Evolutionary conservation across 1,140 invertebrate genomes (phyloP).

Genomic region (Goniozus legneri): DNA sequence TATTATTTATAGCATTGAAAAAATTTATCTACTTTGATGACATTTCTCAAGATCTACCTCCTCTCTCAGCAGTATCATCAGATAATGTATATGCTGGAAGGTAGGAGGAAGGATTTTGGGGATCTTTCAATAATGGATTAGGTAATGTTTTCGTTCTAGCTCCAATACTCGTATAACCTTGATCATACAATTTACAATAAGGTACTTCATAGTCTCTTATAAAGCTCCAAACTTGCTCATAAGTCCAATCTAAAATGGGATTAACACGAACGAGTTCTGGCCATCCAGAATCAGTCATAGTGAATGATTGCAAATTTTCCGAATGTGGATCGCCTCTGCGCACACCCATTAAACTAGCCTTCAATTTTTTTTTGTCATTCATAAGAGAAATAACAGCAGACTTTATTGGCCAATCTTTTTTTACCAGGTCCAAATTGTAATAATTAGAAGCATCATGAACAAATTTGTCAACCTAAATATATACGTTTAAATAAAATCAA

Average conservation of each 20-base stretch:
- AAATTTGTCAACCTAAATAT: slow-evolving; percentile 72
- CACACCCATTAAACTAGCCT: slow-evolving; percentile 86
- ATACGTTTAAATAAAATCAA: not conserved
- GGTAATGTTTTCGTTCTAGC: slow-evolving; percentile 71
- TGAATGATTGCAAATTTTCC: slow-evolving; percentile 60
- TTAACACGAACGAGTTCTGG: slow-evolving; percentile 82
- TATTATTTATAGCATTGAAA: not conserved
- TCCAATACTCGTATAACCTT: slow-evolving; percentile 87
- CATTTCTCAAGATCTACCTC: slow-evolving; percentile 58
- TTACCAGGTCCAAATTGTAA: slow-evolving; percentile 72
- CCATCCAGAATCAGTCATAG: slow-evolving; percentile 74
- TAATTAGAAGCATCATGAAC: slow-evolving; percentile 66
- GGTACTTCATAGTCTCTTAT: slow-evolving; percentile 72
- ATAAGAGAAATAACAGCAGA: slow-evolving; percentile 63
- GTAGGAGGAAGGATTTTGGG: slow-evolving; percentile 58
- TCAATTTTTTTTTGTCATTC: slow-evolving; percentile 63
- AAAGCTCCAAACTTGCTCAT: slow-evolving; percentile 87
- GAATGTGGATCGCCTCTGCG: slow-evolving; percentile 80
- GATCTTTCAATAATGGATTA: slow-evolving; percentile 68
- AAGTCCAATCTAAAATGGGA: slow-evolving; percentile 87
- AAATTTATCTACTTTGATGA: slow-evolving; percentile 1
- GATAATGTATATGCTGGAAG: slow-evolving; percentile 76
- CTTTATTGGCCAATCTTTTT: slow-evolving; percentile 71
- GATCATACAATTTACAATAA: slow-evolving; percentile 86
- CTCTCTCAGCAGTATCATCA: slow-evolving; percentile 68